Evolutionary conservation across 1,140 invertebrate species (phyloP).

Genomic region (Metaphire vulgaris): DNA sequence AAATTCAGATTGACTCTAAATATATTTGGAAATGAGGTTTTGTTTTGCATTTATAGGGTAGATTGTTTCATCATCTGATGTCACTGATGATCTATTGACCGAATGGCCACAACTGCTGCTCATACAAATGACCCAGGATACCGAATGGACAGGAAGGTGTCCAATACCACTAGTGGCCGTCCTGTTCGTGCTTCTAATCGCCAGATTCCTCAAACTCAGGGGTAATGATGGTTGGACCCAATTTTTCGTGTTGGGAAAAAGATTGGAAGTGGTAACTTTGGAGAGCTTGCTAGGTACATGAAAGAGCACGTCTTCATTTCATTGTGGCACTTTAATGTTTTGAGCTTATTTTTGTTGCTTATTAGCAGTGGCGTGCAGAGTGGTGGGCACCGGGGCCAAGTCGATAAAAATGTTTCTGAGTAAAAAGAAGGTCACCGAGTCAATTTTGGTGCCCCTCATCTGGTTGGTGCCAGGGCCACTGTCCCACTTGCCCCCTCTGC

Average conservation of each 20-base stretch:
- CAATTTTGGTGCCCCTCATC: too few species aligned
- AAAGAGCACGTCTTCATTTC: too few species aligned
- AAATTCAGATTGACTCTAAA: too few species aligned
- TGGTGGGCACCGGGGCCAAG: too few species aligned
- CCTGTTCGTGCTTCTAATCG: background rate
- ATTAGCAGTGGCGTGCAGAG: too few species aligned
- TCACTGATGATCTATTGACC: background rate
- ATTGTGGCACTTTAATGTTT: too few species aligned
- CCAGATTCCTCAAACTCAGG: constrained; percentile 2
- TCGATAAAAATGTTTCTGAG: too few species aligned
- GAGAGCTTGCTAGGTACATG: constrained; percentile 86
- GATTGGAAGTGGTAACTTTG: constrained; percentile 98
- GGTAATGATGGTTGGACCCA: constrained; percentile 84
- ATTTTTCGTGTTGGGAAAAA: constrained; percentile 98
- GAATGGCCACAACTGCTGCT: background rate
- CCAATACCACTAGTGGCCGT: background rate
- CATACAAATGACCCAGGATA: background rate
- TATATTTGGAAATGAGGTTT: too few species aligned
- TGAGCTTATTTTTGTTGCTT: too few species aligned
- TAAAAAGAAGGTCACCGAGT: too few species aligned
- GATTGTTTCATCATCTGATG: background rate
- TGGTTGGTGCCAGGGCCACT: too few species aligned
- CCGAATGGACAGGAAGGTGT: background rate
- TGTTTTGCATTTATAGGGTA: background rate
- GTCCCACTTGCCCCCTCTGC: too few species aligned